Conservation (phyloP, 2,888 invertebrate genomes). For the Caenorhabditis panamensis region DNA sequence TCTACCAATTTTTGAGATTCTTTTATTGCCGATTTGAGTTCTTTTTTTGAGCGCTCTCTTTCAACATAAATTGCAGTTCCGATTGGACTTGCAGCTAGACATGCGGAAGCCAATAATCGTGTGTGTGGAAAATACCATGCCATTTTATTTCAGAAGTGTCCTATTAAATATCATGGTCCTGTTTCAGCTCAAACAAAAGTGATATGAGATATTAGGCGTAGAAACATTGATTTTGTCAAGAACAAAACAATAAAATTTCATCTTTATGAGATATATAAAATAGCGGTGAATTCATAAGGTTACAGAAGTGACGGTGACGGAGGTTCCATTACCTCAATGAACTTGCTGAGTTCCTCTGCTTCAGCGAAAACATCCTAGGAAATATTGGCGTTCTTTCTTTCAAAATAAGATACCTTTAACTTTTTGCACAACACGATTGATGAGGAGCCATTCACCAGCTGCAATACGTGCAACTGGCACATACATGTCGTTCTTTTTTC, state of each 20-base stretch:
- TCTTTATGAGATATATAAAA: too few relatives aligned
- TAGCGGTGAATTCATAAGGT: too few relatives aligned
- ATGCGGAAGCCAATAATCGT: not conserved
- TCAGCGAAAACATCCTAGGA: constrained; percentile 30
- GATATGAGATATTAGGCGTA: too few relatives aligned
- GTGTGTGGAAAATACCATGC: not conserved
- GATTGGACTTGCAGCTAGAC: not conserved
- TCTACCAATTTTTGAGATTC: constrained; percentile 31
- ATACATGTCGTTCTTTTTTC: constrained; percentile 28
- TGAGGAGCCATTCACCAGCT: constrained; percentile 16
- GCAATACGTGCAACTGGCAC: constrained; percentile 43
- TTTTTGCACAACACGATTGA: constrained; percentile 31
- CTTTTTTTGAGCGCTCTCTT: not conserved
- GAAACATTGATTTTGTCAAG: too few relatives aligned
- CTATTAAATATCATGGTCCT: too few relatives aligned
- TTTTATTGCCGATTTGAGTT: constrained; percentile 3
- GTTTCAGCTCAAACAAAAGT: too few relatives aligned
- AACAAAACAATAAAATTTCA: too few relatives aligned
- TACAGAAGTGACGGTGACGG: constrained; percentile 36
- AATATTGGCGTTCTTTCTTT: too few relatives aligned
- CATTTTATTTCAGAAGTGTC: not conserved
- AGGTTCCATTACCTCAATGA: constrained; percentile 43
- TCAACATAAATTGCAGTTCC: not conserved
- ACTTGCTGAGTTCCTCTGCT: constrained; percentile 40
- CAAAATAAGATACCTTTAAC: constrained; percentile 23